phyloP scores from a whole-genome alignment of 2,797 vertebrate species.

The Enteromius fasciolatus region DNA sequence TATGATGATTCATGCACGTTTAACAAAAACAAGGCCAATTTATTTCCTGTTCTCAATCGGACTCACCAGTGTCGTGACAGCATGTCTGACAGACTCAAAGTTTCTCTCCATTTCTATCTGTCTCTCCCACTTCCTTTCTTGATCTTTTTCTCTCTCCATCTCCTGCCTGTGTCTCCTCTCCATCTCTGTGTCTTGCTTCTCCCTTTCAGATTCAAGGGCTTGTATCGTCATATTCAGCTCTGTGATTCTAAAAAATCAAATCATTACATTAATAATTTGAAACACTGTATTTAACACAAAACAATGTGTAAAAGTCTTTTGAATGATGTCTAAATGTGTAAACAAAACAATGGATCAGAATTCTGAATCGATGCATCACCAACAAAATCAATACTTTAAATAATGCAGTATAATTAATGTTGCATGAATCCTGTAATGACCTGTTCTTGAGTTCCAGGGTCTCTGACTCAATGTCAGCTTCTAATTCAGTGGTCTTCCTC shows the following conservation, averaged over 20 bases:
- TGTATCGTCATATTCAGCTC: conserved; percentile 78
- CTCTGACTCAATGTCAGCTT: conserved; percentile 61
- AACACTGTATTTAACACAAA: neutral
- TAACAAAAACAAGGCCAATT: neutral
- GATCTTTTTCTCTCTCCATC: conserved; percentile 76
- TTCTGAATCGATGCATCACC: neutral
- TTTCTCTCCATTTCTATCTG: conserved; percentile 70
- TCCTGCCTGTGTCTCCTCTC: conserved; percentile 64
- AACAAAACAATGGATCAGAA: neutral
- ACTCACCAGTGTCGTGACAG: conserved; percentile 70
- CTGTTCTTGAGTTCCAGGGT: conserved; percentile 71
- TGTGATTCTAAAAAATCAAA: conserved; percentile 69
- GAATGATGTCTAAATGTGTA: neutral
- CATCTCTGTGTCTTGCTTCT: conserved; percentile 74
- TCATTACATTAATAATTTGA: neutral
- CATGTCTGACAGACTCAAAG: conserved; percentile 66
- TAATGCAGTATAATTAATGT: neutral
- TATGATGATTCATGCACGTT: neutral
- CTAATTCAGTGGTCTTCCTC: conserved; percentile 63
- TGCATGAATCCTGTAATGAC: conserved; percentile 64
- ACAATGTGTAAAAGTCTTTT: neutral
- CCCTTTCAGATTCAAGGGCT: conserved; percentile 72
- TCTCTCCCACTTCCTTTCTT: conserved; percentile 71
- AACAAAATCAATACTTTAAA: neutral
- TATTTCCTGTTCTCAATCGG: neutral